Percentiles rank a stretch among this genome's conserved stretches.
These are phyloP conservation scores for Platycercus adscitus DNA, from an alignment of 2,113 vertebrate genomes.

Conservation along the genomic window DNA sequence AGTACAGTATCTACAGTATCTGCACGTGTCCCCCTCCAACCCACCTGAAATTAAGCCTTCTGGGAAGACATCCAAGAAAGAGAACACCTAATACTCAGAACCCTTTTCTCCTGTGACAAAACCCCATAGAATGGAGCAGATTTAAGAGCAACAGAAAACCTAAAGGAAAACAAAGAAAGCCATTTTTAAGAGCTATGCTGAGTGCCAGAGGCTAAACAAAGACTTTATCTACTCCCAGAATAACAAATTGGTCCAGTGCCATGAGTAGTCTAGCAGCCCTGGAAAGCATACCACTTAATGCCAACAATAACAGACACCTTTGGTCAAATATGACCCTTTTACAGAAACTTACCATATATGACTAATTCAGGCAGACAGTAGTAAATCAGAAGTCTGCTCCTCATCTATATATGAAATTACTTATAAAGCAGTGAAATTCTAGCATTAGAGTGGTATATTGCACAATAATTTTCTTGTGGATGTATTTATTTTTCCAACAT, in stretches of 20 bases:
- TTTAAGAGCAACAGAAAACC: constrained; percentile 60
- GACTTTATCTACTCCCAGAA: constrained; percentile 59
- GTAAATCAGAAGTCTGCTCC: constrained; percentile 28
- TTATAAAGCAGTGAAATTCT: constrained; percentile 26
- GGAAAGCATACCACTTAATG: constrained; percentile 27
- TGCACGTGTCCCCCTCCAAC: not conserved
- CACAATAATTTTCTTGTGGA: not conserved
- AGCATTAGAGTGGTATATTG: not conserved
- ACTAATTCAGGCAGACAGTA: constrained; percentile 34
- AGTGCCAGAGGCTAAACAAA: constrained; percentile 63
- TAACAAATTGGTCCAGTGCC: constrained; percentile 42
- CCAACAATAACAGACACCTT: constrained; percentile 66
- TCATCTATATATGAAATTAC: constrained; percentile 18
- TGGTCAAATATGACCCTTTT: not conserved
- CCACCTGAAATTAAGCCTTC: constrained; percentile 39
- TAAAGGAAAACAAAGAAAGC: constrained; percentile 56
- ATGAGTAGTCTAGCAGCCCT: constrained; percentile 13
- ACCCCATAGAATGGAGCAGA: not conserved
- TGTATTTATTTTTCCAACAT: not conserved
- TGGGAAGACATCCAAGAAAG: constrained; percentile 57
- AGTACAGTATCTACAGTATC: not conserved
- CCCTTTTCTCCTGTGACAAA: constrained; percentile 33
- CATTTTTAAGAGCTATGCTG: constrained; percentile 39
- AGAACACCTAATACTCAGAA: constrained; percentile 21
- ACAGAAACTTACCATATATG: constrained; percentile 29